Base-by-base conservation (phyloP, 2,888 invertebrate species). In the Lamproptera curius region DNA sequence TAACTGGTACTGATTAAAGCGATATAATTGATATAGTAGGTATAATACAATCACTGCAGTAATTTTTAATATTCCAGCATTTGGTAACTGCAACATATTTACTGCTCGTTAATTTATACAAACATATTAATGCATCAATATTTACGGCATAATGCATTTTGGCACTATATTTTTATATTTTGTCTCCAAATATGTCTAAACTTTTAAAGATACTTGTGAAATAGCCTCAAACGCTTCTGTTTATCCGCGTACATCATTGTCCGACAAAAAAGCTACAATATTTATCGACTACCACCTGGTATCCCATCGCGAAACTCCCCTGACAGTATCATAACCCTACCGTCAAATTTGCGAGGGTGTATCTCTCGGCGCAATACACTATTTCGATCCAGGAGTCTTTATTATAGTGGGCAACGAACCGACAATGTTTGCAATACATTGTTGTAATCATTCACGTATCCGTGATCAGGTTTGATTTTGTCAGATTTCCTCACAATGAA, bases 401-500 rank as follows among this genome's bases (percentile, higher is more conserved):
- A 15, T 33, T 14, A 33, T 14, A 11, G 6, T n/a, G 35, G 44
- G 46, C 46, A 43, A 13, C 47, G 48, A 53, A 51, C 47, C 55
- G 56, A 51, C 57, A 54, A 61, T 73, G 66, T 74, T 73, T 70
- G 62, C 63, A 56, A 57, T 60, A 67, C 63, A 67, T 71, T 73
- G 73, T 75, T 70, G 23, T 31, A 50, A 47, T 52, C 46, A 54
- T 54, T 58, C 56, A 57, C 56, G 59, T 59, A 67, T 72, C 59
- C 73, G 77, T 76, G 76, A 76, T 75, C 65, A 65, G 67, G 65
- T 67, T 59, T 59, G 65, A 64, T 65, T 66, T 62, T 62, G 68
- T 65, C 70, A 76, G 80, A 76, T 78, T 74, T 73, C 66, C 52
- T n/a, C n/a, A 76, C 76, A 73, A 76, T 66, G 55, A 46, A 31